Conservation (phyloP, 2,113 vertebrate species). For the Porphyrio hochstetteri region DNA sequence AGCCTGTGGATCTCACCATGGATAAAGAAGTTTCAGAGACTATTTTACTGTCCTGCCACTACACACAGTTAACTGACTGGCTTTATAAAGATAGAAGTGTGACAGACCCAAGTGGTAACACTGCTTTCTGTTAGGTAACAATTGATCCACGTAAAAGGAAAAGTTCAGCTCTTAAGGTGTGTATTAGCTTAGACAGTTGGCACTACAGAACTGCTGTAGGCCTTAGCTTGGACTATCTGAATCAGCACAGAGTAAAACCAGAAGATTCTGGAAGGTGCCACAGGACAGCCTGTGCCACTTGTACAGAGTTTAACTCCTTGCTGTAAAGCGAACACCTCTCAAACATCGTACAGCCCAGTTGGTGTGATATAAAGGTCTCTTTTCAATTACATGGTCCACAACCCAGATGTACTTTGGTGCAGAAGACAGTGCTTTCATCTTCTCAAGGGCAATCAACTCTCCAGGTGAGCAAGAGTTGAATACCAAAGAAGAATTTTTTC, state of each 20-base stretch:
- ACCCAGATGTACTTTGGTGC: neutral
- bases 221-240: neutral
- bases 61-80: neutral
- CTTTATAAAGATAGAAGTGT: neutral
- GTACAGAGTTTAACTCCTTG: neutral
- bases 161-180: neutral
- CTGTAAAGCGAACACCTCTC: neutral
- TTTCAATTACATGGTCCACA: neutral
- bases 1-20: neutral
- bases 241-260: neutral
- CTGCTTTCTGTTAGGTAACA: neutral
- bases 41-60: neutral
- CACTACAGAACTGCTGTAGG: neutral
- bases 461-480: neutral
- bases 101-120: neutral
- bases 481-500: neutral
- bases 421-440: neutral
- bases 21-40: neutral
- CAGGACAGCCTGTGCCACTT: neutral
- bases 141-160: neutral
- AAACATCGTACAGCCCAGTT: fast-evolving
- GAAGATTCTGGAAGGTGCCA: neutral
- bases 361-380: neutral
- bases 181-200: neutral
- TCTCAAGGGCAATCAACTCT: neutral